phyloP scores from a whole-genome alignment of 1,140 invertebrate species.

The Spodoptera litura region DNA sequence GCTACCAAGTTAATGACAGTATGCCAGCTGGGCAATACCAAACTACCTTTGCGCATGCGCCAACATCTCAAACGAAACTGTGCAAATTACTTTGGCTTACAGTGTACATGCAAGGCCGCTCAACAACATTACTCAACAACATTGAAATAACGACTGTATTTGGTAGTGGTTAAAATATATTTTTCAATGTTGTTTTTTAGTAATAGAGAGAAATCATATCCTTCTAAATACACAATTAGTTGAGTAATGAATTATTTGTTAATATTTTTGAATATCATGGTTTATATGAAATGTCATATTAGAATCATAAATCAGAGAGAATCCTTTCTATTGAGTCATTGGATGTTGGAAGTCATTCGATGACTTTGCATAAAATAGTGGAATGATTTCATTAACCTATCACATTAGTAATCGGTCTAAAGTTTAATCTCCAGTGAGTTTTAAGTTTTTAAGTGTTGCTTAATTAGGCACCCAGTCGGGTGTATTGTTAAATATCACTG shows the following conservation, averaged over 20 bases:
- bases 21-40: too few species aligned
- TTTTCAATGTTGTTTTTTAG: neutral
- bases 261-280: neutral
- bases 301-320: too few species aligned
- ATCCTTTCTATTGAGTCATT: too few species aligned
- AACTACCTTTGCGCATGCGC: neutral
- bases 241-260: neutral
- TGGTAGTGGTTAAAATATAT: neutral
- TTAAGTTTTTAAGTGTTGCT: too few species aligned
- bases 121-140: neutral
- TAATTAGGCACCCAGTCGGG: too few species aligned
- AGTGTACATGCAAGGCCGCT: slow-evolving; percentile 35
- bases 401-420: too few species aligned
- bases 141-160: slow-evolving; percentile 2
- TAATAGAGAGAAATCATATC: slow-evolving; percentile 38
- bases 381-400: too few species aligned
- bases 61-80: slow-evolving; percentile 19
- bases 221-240: neutral
- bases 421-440: too few species aligned
- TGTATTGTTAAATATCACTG: too few species aligned
- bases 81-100: slow-evolving; percentile 27
- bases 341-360: too few species aligned
- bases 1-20: too few species aligned
- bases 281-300: neutral
- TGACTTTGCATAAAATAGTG: too few species aligned